Percentiles rank a stretch among this genome's conserved stretches.
Evolutionary conservation across 2,888 invertebrate genomes (phyloP).

Genomic region (Craniophora ligustri): DNA sequence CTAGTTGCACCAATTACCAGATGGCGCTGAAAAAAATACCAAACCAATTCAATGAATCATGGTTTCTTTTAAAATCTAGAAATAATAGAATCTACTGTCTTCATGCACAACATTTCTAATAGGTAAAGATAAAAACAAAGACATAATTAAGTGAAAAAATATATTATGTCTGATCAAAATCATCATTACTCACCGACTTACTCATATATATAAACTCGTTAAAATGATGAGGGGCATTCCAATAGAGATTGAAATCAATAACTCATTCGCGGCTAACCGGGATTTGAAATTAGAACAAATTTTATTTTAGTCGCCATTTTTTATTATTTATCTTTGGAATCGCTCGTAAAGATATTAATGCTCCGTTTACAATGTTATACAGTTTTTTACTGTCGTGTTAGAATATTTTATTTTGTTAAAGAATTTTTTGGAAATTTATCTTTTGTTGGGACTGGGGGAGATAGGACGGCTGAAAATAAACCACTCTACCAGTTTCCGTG

Average conservation of each 20-base stretch:
- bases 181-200: conserved; percentile 1
- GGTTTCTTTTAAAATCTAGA: too few species aligned
- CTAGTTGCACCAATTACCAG: too few species aligned
- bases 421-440: conserved; percentile 17
- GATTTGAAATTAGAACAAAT: conserved; percentile 60
- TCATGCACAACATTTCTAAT: too few species aligned
- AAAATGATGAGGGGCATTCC: conserved; percentile 39
- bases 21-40: too few species aligned
- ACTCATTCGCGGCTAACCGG: conserved; percentile 57
- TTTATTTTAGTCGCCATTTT: conserved; percentile 55
- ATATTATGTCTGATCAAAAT: not conserved
- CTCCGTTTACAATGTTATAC: conserved; percentile 39
- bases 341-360: conserved; percentile 56
- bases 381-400: conserved; percentile 36
- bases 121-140: too few species aligned
- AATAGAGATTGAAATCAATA: conserved; percentile 53
- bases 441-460: conserved; percentile 9
- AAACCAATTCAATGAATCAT: too few species aligned
- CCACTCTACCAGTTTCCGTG: not conserved
- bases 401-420: conserved; percentile 26
- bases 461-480: not conserved
- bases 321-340: conserved; percentile 46
- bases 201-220: conserved; percentile 43
- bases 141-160: not conserved
- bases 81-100: too few species aligned